Base-by-base conservation (phyloP, 2,888 invertebrate species). In the Kryphioiulus occultus region DNA sequence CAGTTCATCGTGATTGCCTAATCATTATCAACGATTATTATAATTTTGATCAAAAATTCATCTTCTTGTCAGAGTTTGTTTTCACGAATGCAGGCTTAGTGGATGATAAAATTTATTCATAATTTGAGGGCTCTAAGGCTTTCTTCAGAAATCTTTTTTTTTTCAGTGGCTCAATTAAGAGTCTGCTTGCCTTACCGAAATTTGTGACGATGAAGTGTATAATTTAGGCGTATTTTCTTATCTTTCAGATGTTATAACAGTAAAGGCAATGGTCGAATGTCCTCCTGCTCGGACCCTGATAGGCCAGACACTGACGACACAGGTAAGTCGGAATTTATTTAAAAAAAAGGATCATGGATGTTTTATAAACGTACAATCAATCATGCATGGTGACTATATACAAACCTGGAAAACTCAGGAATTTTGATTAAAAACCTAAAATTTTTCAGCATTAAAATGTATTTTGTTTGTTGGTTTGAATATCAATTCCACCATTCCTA, bases 281-380 rank as follows among this genome's bases (percentile, higher is more conserved):
- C 89, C 22, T 89, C 89, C n/a, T 89, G 89, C 85, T 89, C 89
- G n/a, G 89, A 89, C 47, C 89, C 89, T 32, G 89, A 89, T 47
- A 83, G 89, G 32, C 89, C 89, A 30, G 89, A 89, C 78, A 88
- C 89, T n/a, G 89, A 89, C 83, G 89, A 89, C 44, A 89, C 89
- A 88, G 89, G 89, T 88, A 85, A 83, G 26, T 42, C 1, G 22
- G 4, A 35, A 35, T 35, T 2, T 4, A 35, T 35, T 35, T 35
- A 4, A 7, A 35, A 35, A 35, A 35, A 7, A 35, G 35, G 35
- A 35, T 35, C 35, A 35, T 35, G 35, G 35, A 35, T 35, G 35
- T 35, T n/a, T n/a, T n/a, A n/a, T n/a, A n/a, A n/a, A n/a, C n/a
- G n/a, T n/a, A n/a, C n/a, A n/a, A n/a, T n/a, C n/a, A n/a, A n/a